phyloP scores from a whole-genome alignment of 2,113 vertebrate genomes.

The Geococcyx californianus region DNA sequence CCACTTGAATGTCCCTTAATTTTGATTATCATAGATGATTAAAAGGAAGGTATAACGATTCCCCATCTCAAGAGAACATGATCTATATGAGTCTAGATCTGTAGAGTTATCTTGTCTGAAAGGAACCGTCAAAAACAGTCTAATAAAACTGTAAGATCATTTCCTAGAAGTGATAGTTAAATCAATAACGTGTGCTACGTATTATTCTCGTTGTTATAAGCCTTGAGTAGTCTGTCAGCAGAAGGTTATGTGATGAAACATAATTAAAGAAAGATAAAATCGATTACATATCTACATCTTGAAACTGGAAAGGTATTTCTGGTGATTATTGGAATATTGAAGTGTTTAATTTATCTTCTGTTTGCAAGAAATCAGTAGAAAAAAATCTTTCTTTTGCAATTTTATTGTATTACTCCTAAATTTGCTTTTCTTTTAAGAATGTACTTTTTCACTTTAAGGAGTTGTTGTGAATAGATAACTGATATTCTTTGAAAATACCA shows the following conservation, averaged over 20 bases:
- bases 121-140: constrained; percentile 16
- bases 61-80: neutral
- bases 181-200: constrained; percentile 51
- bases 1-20: neutral
- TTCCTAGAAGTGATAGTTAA: constrained; percentile 41
- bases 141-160: constrained; percentile 35
- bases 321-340: constrained; percentile 33
- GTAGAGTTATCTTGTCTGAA: constrained; percentile 5
- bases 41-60: neutral
- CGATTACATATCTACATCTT: constrained; percentile 19
- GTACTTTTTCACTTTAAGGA: neutral
- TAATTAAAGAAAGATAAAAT: constrained; percentile 64
- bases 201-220: constrained; percentile 57
- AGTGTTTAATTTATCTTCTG: constrained; percentile 11
- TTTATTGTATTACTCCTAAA: neutral
- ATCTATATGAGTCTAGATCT: constrained; percentile 21
- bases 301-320: constrained; percentile 32
- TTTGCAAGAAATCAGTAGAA: constrained; percentile 14
- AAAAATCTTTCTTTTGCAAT: constrained; percentile 22
- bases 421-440: constrained; percentile 5
- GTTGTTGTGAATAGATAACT: neutral
- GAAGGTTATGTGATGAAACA: constrained; percentile 52
- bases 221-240: constrained; percentile 47
- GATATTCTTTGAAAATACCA: constrained; percentile 8
- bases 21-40: neutral